Percentiles rank a stretch among this genome's conserved stretches.
Evolutionary conservation across 1,140 invertebrate species (phyloP).

Genomic region (Drosophila ogumai): DNA sequence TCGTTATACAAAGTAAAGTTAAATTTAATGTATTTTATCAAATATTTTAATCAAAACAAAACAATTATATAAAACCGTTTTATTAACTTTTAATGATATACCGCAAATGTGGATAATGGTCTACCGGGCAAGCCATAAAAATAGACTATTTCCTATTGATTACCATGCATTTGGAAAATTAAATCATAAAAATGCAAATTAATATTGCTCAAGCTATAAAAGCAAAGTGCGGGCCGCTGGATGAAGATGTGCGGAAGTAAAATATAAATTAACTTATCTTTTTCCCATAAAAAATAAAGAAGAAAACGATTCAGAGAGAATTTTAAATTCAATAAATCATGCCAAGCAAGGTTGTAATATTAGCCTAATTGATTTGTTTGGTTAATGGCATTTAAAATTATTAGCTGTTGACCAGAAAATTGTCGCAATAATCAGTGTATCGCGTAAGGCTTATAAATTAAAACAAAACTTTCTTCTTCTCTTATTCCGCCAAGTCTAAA

Average conservation of each 20-base stretch:
- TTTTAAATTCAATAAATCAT: neutral
- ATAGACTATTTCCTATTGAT: conserved; percentile 20
- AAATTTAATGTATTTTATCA: neutral
- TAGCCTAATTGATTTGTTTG: conserved; percentile 9
- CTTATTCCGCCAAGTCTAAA: neutral
- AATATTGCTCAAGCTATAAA: conserved; percentile 22
- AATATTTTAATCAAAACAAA: conserved; percentile 8
- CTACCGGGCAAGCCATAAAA: conserved; percentile 23
- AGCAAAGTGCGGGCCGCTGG: neutral
- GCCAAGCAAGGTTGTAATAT: neutral
- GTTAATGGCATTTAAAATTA: neutral
- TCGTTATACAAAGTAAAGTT: neutral
- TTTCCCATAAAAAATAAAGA: conserved; percentile 1
- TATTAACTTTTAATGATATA: conserved; percentile 19
- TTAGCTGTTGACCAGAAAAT: neutral
- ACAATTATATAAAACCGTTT: conserved; percentile 1
- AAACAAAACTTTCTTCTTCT: neutral
- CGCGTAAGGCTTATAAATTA: conserved; percentile 10
- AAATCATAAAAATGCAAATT: conserved; percentile 49
- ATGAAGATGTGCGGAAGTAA: conserved; percentile 3
- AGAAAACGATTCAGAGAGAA: no score
- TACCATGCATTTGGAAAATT: conserved; percentile 45
- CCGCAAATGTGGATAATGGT: conserved; percentile 16
- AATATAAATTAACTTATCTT: conserved; percentile 17
- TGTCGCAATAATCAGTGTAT: neutral